Evolutionary conservation across 2,113 vertebrate species (phyloP).

Genomic region (Telmatochromis brachygnathus): DNA sequence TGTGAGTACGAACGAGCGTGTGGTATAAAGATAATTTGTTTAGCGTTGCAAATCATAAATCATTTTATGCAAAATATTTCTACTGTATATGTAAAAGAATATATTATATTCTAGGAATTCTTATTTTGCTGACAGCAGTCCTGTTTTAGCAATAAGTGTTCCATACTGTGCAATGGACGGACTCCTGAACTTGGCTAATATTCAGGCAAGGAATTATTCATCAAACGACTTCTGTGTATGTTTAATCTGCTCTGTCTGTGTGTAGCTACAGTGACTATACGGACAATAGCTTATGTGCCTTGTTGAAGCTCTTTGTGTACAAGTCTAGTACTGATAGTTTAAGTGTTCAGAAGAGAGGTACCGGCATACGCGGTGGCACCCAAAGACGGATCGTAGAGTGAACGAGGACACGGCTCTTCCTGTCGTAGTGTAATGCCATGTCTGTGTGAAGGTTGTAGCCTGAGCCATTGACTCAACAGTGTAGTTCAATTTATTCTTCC

Average conservation of each 20-base stretch:
- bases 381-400: neutral
- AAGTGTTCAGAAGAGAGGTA: slow-evolving; percentile 7
- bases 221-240: neutral
- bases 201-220: slow-evolving; percentile 5
- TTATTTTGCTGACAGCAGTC: slow-evolving; percentile 52
- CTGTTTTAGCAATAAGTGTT: slow-evolving; percentile 65
- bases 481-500: neutral
- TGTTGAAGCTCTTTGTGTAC: slow-evolving; percentile 49
- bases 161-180: slow-evolving; percentile 34
- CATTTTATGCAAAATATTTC: slow-evolving; percentile 65
- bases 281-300: slow-evolving; percentile 61
- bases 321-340: slow-evolving; percentile 17
- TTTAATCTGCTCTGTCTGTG: slow-evolving; percentile 39
- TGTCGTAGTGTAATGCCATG: neutral
- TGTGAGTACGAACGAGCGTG: neutral
- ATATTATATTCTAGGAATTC: slow-evolving; percentile 39
- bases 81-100: slow-evolving; percentile 31
- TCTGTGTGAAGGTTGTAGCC: slow-evolving; percentile 6
- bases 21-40: slow-evolving; percentile 36
- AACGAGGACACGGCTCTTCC: neutral
- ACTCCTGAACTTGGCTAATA: slow-evolving; percentile 4
- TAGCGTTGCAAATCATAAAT: slow-evolving; percentile 34
- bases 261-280: slow-evolving; percentile 32
- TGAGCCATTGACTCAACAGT: neutral
- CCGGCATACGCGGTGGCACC: neutral